Evolutionary conservation across 2,797 vertebrate species (phyloP).

Genomic region (Acomys russatus): DNA sequence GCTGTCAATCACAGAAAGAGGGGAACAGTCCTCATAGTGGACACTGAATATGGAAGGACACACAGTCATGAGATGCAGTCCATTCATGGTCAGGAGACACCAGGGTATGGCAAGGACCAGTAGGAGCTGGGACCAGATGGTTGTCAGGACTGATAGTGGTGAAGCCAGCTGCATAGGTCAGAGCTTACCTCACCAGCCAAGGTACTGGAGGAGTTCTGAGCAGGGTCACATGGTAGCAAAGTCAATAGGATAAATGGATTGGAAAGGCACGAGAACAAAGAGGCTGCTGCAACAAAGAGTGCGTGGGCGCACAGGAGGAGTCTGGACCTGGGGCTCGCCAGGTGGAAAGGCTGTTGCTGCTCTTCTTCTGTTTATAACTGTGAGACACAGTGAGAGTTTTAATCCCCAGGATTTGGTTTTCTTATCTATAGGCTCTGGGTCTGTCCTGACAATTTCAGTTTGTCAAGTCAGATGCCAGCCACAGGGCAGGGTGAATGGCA

Average conservation of each 20-base stretch:
- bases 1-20: not conserved
- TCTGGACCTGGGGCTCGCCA: no score
- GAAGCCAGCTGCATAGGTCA: not conserved
- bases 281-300: accelerated
- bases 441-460: not conserved
- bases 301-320: not conserved
- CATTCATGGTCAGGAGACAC: no score
- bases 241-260: not conserved
- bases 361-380: not conserved
- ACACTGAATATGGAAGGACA: not conserved
- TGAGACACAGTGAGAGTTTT: not conserved
- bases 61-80: not conserved
- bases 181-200: not conserved
- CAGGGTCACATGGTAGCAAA: not conserved
- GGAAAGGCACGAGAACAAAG: not conserved
- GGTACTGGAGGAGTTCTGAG: no score
- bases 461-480: not conserved
- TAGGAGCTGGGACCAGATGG: not conserved
- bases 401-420: not conserved
- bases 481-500: not conserved
- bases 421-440: not conserved
- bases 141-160: no score
- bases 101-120: not conserved
- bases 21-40: not conserved
- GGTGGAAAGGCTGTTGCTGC: not conserved